These are phyloP conservation scores for Antennarius maculatus DNA, from an alignment of 2,797 vertebrate species.

Conservation along the genomic window DNA sequence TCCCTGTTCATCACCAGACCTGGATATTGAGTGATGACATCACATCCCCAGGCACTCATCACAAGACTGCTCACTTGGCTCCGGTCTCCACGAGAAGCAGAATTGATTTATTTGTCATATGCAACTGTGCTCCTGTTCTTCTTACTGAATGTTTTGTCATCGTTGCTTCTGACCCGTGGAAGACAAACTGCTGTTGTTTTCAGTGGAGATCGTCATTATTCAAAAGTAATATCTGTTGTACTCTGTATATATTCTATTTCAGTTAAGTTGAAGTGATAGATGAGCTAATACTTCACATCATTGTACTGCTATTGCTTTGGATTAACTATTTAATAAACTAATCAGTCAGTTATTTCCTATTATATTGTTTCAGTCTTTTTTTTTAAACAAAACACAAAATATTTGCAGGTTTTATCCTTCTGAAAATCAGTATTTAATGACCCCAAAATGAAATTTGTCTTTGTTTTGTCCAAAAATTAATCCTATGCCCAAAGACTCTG, in stretches of 20 bases:
- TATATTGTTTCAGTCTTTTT: no score
- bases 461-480: not conserved
- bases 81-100: constrained; percentile 20
- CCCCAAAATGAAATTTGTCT: no score
- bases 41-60: constrained; percentile 54
- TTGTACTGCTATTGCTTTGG: not conserved
- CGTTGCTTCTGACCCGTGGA: constrained; percentile 9
- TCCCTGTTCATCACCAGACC: constrained; percentile 58
- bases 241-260: not conserved
- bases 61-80: constrained; percentile 48
- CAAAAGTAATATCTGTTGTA: not conserved
- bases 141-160: constrained; percentile 49
- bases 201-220: constrained; percentile 1
- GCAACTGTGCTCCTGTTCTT: constrained; percentile 28
- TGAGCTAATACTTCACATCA: not conserved
- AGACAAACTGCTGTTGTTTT: constrained; percentile 9
- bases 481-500: not conserved
- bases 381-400: no score
- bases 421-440: not conserved
- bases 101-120: constrained; percentile 53
- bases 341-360: no score
- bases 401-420: no score
- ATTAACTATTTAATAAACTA: not conserved
- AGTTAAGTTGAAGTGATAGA: not conserved
- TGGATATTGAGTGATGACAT: constrained; percentile 65